Evolutionary conservation across 2,888 invertebrate genomes (phyloP), one percentile per base, ranked within the genome.

Genomic region (Drosophila acutilabella): DNA sequence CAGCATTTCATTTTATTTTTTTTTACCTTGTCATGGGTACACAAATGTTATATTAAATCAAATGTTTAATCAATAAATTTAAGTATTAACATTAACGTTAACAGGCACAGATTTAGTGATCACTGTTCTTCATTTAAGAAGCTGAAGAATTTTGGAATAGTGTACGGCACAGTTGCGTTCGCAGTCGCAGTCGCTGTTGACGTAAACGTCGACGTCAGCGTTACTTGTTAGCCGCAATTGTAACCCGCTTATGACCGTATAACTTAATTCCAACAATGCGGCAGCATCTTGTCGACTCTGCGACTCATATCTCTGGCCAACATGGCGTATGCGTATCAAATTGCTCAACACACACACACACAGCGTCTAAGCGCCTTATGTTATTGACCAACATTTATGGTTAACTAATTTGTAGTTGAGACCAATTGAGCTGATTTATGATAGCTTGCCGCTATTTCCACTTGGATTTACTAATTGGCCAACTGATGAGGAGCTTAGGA

Each of bases 161-260:
- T 64, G 56, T 38, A 18, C 26, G 7, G 7, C 26, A 54, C 40
- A n/a, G 30, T 52, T 36, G 16, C 38, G 33, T 78, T 71, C 45
- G 75, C 58, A 48, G 33, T 48, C 45, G 23, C 51, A 38, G 50
- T 33, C 47, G 58, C 53, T 11, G 41, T 54, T 33, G 60, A 33
- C 64, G 30, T 23, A 23, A 38, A 26, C 36, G 40, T 23, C 40
- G 36, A 26, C 42, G 60, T 61, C 47, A 40, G 42, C 53, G 11
- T 59, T 56, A 40, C 56, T 77, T 71, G 71, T 81, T 67, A 74
- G 53, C 68, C 77, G 54, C 70, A 82, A 85, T 74, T 72, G 36
- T 79, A 81, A 70, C 71, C 56, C 70, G 68, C 77, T 82, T 82
- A 48, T 53, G 44, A 30, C 47, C 26, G 52, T 52, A 67, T 67